phyloP scores from a whole-genome alignment of 1,140 invertebrate species.

The Aphis gossypii region DNA sequence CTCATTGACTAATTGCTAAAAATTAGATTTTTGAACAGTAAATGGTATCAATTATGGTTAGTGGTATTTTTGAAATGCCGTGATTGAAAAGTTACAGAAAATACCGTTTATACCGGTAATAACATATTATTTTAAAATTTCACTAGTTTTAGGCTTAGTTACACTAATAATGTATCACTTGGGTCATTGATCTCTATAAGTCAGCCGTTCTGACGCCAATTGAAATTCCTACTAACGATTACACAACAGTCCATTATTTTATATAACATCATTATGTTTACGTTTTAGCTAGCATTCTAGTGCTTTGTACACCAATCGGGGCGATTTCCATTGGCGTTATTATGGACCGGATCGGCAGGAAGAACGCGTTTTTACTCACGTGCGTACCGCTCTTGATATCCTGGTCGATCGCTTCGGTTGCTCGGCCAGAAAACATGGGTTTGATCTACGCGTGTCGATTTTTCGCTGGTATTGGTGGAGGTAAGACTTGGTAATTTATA shows the following conservation, averaged over 20 bases:
- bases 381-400: slow-evolving; percentile 69
- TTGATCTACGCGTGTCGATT: slow-evolving; percentile 65
- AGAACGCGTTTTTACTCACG: slow-evolving; percentile 67
- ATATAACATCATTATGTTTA: neutral
- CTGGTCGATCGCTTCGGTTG: slow-evolving; percentile 67
- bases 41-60: neutral
- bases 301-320: slow-evolving; percentile 68
- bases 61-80: neutral
- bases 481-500: slow-evolving; percentile 60
- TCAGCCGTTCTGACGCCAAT: no score
- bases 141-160: neutral
- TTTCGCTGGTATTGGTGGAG: slow-evolving; percentile 67
- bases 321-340: slow-evolving; percentile 67
- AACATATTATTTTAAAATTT: neutral
- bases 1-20: neutral
- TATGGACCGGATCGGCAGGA: slow-evolving; percentile 74
- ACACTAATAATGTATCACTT: neutral
- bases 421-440: slow-evolving; percentile 36
- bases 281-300: slow-evolving; percentile 68
- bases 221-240: neutral
- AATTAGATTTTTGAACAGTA: neutral
- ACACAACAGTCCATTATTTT: neutral
- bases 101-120: neutral
- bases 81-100: neutral
- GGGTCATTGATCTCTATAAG: no score